These are phyloP conservation scores for Pseudomyrmex dendroicus DNA, from an alignment of 1,140 invertebrate species.

Conservation along the genomic window DNA sequence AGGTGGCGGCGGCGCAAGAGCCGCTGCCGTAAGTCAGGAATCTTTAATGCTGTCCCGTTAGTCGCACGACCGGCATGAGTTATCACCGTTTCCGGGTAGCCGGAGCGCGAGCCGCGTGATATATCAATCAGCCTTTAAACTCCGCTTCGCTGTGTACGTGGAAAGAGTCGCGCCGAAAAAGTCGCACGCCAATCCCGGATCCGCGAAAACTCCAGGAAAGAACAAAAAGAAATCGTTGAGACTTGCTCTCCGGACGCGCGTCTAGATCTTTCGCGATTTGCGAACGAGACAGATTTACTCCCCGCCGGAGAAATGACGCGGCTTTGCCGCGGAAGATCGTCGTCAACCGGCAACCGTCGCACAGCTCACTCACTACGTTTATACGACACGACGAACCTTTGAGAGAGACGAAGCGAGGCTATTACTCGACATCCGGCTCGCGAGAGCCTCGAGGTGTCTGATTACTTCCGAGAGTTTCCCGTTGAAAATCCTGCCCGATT, in stretches of 20 bases:
- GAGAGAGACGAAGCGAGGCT: constrained; percentile 71
- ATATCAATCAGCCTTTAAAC: constrained; percentile 74
- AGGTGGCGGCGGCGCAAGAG: constrained; percentile 51
- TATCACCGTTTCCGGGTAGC: constrained; percentile 77
- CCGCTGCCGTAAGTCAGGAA: constrained; percentile 72
- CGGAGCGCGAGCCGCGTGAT: constrained; percentile 64
- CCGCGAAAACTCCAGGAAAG: too few species aligned
- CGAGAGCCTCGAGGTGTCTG: constrained; percentile 51
- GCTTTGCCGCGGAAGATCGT: constrained; percentile 66
- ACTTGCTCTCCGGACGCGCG: not conserved
- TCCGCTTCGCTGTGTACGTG: constrained; percentile 59
- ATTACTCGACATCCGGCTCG: constrained; percentile 65
- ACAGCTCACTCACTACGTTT: constrained; percentile 37
- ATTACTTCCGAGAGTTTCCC: constrained; percentile 62
- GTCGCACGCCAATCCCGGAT: constrained; percentile 42
- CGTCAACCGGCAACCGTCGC: constrained; percentile 20
- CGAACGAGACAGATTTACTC: constrained; percentile 77
- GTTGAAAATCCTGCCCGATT: not conserved
- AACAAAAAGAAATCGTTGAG: too few species aligned
- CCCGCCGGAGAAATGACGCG: constrained; percentile 68
- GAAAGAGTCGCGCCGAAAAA: constrained; percentile 70
- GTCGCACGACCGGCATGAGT: constrained; percentile 72
- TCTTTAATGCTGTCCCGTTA: constrained; percentile 79
- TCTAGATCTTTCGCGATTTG: constrained; percentile 67
- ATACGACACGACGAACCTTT: constrained; percentile 7